Percentiles rank a stretch among this genome's conserved stretches.
Evolutionary conservation across 2,888 invertebrate genomes (phyloP).

Genomic region (Deroplatys truncata): DNA sequence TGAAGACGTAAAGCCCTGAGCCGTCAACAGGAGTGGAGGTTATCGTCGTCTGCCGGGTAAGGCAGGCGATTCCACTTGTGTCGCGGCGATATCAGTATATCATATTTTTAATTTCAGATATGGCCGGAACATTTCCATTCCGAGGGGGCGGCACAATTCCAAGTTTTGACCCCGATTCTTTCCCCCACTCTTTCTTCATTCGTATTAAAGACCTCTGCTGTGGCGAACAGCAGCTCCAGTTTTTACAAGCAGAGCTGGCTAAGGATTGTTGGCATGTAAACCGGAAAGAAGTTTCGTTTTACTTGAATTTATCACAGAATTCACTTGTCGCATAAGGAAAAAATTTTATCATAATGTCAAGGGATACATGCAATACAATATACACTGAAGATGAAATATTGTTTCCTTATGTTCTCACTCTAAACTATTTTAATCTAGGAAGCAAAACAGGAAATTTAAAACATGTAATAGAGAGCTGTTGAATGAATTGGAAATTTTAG

Average conservation of each 20-base stretch:
- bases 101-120: background rate
- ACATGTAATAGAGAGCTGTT: background rate
- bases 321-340: background rate
- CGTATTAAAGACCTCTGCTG: background rate
- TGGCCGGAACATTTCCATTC: background rate
- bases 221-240: background rate
- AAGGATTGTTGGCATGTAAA: background rate
- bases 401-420: background rate
- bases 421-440: background rate
- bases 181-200: background rate
- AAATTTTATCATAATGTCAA: background rate
- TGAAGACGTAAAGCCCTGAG: background rate
- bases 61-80: background rate
- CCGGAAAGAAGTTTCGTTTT: background rate
- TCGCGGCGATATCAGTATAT: background rate
- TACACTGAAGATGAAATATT: background rate
- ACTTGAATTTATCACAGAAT: background rate
- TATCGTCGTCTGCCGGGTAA: background rate
- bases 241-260: background rate
- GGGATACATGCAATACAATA: background rate
- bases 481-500: too few species aligned
- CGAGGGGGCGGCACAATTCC: background rate
- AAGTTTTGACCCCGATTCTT: background rate
- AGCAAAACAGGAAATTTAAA: background rate
- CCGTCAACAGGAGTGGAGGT: background rate